Evolutionary conservation across 2,797 vertebrate species (phyloP).

Genomic region (Chaenodraco wilsoni): DNA sequence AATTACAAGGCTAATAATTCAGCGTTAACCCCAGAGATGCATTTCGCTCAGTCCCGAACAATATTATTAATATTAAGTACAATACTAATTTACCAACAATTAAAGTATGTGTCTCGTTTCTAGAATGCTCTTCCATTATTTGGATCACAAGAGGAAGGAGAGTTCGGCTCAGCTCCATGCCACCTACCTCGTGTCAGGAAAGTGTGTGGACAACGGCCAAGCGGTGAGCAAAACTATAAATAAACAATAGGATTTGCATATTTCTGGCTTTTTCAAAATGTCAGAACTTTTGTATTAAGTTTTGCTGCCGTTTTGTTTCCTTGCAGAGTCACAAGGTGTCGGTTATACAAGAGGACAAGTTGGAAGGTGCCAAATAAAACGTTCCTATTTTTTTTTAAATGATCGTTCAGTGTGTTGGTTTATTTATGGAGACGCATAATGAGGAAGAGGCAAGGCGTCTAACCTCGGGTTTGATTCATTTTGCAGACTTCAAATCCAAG

Average conservation of each 20-base stretch:
- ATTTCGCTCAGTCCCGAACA: neutral
- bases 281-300: neutral
- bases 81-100: neutral
- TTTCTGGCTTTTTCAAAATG: neutral
- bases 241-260: rapidly evolving
- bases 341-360: constrained; percentile 92
- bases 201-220: constrained; percentile 86
- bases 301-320: constrained; percentile 14
- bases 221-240: constrained; percentile 72
- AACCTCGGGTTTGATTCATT: neutral
- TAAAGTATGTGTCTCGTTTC: constrained; percentile 7
- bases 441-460: neutral
- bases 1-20: neutral
- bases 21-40: neutral
- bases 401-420: neutral
- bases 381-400: neutral
- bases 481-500: constrained; percentile 90
- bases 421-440: neutral
- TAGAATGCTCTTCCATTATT: constrained; percentile 96
- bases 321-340: constrained; percentile 94
- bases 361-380: constrained; percentile 86
- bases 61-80: neutral
- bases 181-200: constrained; percentile 93
- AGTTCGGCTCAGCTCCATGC: constrained; percentile 89
- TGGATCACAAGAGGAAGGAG: constrained; percentile 93